phyloP scores from a whole-genome alignment of 2,797 vertebrate species.

The Hypotaenidia okinawae region DNA sequence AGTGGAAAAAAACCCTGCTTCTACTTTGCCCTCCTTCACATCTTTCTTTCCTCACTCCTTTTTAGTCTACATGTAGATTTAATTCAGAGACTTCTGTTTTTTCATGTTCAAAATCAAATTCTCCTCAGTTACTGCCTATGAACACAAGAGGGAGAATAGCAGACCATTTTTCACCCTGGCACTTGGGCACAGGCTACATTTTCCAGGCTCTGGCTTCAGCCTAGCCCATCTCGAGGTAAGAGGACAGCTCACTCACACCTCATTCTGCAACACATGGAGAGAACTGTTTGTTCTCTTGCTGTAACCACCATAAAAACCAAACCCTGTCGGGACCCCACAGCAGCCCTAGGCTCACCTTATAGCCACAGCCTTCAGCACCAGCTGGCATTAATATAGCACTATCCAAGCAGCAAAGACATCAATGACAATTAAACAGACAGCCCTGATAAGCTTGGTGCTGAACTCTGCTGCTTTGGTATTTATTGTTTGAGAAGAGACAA shows the following conservation, averaged over 20 bases:
- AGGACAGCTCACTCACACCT: slow-evolving; percentile 21
- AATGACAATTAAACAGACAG: not conserved
- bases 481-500: not conserved
- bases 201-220: slow-evolving; percentile 25
- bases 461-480: not conserved
- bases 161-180: not conserved
- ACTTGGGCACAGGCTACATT: not conserved
- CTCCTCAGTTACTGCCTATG: not conserved
- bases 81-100: not conserved
- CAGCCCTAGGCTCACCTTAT: not conserved
- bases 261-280: not conserved
- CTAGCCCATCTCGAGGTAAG: not conserved
- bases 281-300: slow-evolving; percentile 55
- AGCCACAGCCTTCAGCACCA: not conserved
- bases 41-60: not conserved
- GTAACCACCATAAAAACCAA: not conserved
- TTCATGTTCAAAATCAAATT: not conserved
- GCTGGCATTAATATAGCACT: not conserved
- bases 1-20: not conserved
- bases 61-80: not conserved
- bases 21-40: not conserved
- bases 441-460: not conserved
- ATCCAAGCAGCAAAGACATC: not conserved
- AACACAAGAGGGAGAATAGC: not conserved
- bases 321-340: not conserved